Base-by-base conservation (phyloP, 2,113 vertebrate genomes). In the Phyllopteryx taeniolatus region DNA sequence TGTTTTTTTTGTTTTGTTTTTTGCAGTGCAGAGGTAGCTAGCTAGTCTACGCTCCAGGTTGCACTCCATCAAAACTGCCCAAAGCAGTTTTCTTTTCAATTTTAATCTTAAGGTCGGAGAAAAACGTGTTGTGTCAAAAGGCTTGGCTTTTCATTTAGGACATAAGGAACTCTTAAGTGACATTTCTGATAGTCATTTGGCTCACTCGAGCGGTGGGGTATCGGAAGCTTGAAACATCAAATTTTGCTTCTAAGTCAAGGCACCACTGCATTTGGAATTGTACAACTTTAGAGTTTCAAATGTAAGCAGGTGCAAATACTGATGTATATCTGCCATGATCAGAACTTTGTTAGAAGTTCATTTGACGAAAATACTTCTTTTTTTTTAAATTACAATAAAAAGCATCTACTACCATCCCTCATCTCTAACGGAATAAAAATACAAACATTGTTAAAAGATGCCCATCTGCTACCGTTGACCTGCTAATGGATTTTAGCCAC, bases 71-170 rank as follows among this genome's bases (percentile, higher is more conserved):
- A 44, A 67, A 54, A 51, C 82, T 74, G 68, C 78, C 57, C 86
- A 71, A 75, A 79, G 78, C 72, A 70, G 71, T 82, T 56, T 74
- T 5, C 27, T 31, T 77, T 72, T 83, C 46, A 15, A 14, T 60
- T 63, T 47, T 15, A 69, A 73, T 59, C 68, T 71, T 71, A 76
- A 89, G 85, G 78, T 74, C 87, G 76, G 74, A 88, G 70, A 72
- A 39, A 79, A 71, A 77, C 22, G 83, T 74, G 96, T 95, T 78
- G 96, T 97, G 85, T 95, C 95, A 88, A 97, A 96, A 86, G 95
- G 96, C 88, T 93, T 96, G 86, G 95, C 96, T 96, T 64, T 97
- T 96, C 91, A 96, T 96, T 79, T 96, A 95, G 79, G 96, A 97
- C 92, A 97, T 96, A 51, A 92, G 95, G 73, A 97, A 96, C 79